A percentile compares a stretch with the other conserved stretches of the same genome.
phyloP scores from a whole-genome alignment of 2,797 vertebrate species.

The Myripristis murdjan region DNA sequence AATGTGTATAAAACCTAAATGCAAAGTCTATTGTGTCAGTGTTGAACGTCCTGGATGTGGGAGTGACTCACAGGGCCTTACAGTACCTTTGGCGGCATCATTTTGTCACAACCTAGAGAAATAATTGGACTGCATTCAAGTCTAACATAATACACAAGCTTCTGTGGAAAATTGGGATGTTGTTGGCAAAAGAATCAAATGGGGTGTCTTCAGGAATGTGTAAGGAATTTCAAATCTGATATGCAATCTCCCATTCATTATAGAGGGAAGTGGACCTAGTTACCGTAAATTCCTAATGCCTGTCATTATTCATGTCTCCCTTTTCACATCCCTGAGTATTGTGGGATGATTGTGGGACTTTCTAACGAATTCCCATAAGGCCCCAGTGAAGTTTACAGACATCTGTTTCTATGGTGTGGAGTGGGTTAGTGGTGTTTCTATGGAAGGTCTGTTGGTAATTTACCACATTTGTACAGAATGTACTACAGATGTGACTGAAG shows the following conservation, averaged over 20 bases:
- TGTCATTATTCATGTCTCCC: background rate
- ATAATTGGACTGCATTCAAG: background rate
- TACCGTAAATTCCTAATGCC: constrained; percentile 26
- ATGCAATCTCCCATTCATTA: constrained; percentile 38
- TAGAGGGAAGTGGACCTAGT: constrained; percentile 15
- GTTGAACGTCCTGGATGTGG: constrained; percentile 39
- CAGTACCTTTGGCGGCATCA: background rate
- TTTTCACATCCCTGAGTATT: constrained; percentile 28
- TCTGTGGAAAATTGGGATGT: background rate
- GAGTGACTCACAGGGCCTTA: background rate
- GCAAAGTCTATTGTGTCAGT: constrained; percentile 37
- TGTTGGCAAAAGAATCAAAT: constrained; percentile 39
- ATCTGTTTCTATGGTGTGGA: constrained; percentile 59
- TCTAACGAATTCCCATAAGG: constrained; percentile 17
- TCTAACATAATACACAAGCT: background rate
- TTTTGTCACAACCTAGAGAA: background rate
- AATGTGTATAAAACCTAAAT: constrained; percentile 17
- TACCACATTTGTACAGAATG: constrained; percentile 52
- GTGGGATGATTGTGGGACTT: constrained; percentile 29
- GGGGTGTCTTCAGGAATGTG: constrained; percentile 32
- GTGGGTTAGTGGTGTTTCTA: constrained; percentile 51
- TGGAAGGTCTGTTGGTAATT: constrained; percentile 44
- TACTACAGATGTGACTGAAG: constrained; percentile 35
- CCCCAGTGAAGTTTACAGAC: constrained; percentile 72
- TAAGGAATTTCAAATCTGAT: constrained; percentile 31